A percentile compares a stretch with the other conserved stretches of the same genome.
phyloP scores from a whole-genome alignment of 2,797 vertebrate species.

The Apogon talboti region DNA sequence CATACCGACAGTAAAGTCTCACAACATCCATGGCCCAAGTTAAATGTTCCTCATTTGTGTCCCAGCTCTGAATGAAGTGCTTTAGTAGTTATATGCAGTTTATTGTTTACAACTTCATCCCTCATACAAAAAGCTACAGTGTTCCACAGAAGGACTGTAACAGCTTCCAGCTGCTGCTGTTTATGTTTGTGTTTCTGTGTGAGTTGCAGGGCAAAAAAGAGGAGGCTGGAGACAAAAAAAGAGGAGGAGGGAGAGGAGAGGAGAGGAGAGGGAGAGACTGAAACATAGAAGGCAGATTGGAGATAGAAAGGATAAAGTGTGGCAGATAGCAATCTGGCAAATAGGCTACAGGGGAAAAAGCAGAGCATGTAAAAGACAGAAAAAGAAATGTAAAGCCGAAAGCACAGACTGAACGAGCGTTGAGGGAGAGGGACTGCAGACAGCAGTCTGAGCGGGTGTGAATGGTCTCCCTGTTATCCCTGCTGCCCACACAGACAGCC shows the following conservation, averaged over 20 bases:
- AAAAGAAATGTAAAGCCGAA: conserved; percentile 62
- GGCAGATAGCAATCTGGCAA: conserved; percentile 49
- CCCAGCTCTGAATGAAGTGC: conserved; percentile 51
- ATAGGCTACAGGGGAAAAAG: conserved; percentile 30
- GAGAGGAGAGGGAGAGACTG: conserved; percentile 20
- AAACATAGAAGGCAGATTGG: conserved; percentile 49
- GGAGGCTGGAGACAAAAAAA: conserved; percentile 19
- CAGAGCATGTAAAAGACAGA: conserved; percentile 49
- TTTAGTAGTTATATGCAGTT: conserved; percentile 62
- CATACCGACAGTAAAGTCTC: conserved; percentile 27
- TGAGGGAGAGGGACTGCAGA: conserved; percentile 72
- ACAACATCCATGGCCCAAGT: conserved; percentile 43
- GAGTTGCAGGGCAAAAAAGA: conserved; percentile 46
- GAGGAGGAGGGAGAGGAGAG: neutral
- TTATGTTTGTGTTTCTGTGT: conserved; percentile 60
- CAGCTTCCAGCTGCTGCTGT: conserved; percentile 61
- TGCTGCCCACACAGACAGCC: conserved; percentile 79
- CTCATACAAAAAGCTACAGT: conserved; percentile 60
- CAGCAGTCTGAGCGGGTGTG: conserved; percentile 75
- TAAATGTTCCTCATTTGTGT: conserved; percentile 47
- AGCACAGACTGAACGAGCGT: conserved; percentile 50
- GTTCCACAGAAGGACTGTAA: conserved; percentile 58
- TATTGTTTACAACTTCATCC: conserved; percentile 66
- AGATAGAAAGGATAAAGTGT: conserved; percentile 49
- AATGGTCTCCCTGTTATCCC: conserved; percentile 81